Conservation (phyloP, 1,140 invertebrate species). For the Cyrtorhinus lividipennis region DNA sequence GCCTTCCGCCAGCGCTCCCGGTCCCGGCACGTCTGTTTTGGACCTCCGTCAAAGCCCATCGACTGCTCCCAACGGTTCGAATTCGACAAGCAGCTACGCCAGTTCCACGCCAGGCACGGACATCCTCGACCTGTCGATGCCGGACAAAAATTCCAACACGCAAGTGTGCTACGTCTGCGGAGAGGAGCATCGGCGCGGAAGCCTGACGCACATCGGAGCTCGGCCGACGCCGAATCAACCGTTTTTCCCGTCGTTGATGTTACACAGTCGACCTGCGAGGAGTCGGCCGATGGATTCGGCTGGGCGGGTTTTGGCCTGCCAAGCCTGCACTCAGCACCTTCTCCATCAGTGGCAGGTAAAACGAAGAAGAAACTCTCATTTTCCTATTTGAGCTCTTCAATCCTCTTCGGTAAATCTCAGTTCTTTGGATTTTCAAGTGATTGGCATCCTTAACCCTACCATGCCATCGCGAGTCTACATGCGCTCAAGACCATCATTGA, state of each 20-base stretch:
- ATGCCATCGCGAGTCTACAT: too few species aligned
- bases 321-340: conserved; percentile 63
- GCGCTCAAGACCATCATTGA: too few species aligned
- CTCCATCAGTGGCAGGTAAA: conserved; percentile 61
- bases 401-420: too few species aligned
- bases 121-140: conserved; percentile 75
- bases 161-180: conserved; percentile 72
- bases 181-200: conserved; percentile 67
- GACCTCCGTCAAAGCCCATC: conserved; percentile 45
- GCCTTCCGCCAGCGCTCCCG: not conserved
- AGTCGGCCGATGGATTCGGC: conserved; percentile 71
- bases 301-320: conserved; percentile 59
- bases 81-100: conserved; percentile 12
- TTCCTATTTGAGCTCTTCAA: not conserved
- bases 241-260: conserved; percentile 70
- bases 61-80: conserved; percentile 27
- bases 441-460: too few species aligned
- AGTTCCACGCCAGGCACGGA: conserved; percentile 35
- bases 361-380: too few species aligned
- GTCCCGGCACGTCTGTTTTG: conserved; percentile 34
- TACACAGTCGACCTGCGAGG: conserved; percentile 64
- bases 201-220: conserved; percentile 42
- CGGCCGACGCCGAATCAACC: conserved; percentile 35
- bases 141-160: conserved; percentile 74
- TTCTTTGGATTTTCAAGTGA: too few species aligned